Base-by-base conservation (phyloP, 2,113 vertebrate genomes). In the Actenoides lindsayi region DNA sequence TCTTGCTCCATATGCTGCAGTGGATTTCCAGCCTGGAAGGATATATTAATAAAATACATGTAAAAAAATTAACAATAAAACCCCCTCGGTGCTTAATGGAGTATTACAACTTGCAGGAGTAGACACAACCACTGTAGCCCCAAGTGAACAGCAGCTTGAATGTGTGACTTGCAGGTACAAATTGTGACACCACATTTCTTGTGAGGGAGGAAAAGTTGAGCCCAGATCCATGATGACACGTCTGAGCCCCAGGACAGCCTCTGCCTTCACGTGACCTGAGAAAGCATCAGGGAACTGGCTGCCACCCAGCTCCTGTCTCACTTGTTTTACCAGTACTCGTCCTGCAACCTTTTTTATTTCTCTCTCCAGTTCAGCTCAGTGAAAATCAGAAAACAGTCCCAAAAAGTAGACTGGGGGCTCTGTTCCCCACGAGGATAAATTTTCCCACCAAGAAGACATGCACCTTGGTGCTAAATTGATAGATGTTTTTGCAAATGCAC, bases 381-480 rank as follows among this genome's bases (percentile, higher is more conserved):
- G 59, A 57, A 85, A 86, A 90, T 44, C 53, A 73, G 33, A 48
- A 78, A 65, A n/a, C 7, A 9, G 5, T 21, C 59, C 24, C 28
- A 64, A 83, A 81, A 24, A 65, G 48, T 1, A 50, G 63, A 35
- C 42, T 16, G 87, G 28, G 59, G 7, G 16, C 53, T 74, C 24
- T 56, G 16, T 48, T 86, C n/a, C 20, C 75, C 10, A 0, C 3
- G 1, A 41, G 50, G 51, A 20, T 33, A 5, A 33, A 16, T 57
- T 71, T 74, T 48, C 54, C 51, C 64, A 90, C 31, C 0, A 2
- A 60, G 35, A 59, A 75, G 31, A 28, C 62, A 16, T 0, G 0
- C 37, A 7, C 37, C 0, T 0, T 3, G 1, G 25, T 48, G 20
- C 15, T 16, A 2, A 21, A 51, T 79, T 4, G 2, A 25, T 31